phyloP scores from a whole-genome alignment of 2,113 vertebrate species.

The Urocitellus parryii region DNA sequence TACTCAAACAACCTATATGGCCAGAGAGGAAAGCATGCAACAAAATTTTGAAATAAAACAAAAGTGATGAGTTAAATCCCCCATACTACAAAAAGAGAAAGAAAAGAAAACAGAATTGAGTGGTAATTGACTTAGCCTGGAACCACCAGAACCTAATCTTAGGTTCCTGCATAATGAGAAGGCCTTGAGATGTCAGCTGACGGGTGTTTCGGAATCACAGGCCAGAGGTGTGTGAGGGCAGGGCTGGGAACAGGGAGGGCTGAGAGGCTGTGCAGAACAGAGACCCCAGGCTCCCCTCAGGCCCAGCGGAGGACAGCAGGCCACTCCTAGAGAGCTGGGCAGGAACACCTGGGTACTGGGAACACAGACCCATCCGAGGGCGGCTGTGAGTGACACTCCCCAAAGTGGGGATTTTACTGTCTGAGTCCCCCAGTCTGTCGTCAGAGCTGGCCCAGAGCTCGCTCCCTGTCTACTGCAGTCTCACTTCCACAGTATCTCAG shows the following conservation, averaged over 20 bases:
- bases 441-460: background rate
- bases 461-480: no score
- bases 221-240: background rate
- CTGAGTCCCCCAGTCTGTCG: background rate
- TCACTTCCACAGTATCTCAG: background rate
- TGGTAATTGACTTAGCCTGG: background rate
- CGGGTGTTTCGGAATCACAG: background rate
- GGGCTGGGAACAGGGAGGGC: background rate
- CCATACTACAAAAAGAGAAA: background rate
- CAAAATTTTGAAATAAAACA: background rate
- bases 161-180: background rate
- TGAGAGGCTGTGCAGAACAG: background rate
- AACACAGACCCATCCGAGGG: no score
- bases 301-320: background rate
- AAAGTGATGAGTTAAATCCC: background rate
- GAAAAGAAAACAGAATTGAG: background rate
- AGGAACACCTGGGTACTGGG: background rate
- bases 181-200: rapidly evolving
- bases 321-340: background rate
- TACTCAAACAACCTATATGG: background rate
- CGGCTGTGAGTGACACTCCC: background rate
- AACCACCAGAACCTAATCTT: background rate
- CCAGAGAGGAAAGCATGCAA: background rate
- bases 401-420: background rate
- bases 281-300: background rate